Evolutionary conservation across 2,797 vertebrate species (phyloP).

Genomic region (Rhynchonycteris naso): DNA sequence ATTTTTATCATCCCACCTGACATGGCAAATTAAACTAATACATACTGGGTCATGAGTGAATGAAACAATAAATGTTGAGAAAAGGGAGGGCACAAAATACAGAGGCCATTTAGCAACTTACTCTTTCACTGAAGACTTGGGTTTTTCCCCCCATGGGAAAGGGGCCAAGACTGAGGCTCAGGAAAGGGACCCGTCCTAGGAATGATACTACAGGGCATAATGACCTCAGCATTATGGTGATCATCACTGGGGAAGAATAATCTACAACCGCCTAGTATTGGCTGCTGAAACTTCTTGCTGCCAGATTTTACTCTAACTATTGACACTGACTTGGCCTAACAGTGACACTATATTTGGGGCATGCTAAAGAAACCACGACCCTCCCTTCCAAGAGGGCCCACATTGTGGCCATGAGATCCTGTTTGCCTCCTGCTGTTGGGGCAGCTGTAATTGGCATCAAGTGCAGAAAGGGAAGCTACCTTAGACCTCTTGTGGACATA

Average conservation of each 20-base stretch:
- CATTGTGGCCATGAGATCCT: neutral
- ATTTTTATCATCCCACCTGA: conserved; percentile 18
- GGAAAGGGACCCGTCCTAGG: neutral
- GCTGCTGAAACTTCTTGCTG: neutral
- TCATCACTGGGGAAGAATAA: neutral
- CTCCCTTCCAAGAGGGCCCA: neutral
- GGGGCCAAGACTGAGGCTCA: neutral
- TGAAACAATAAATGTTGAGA: neutral
- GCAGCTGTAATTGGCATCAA: neutral
- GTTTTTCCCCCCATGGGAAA: neutral
- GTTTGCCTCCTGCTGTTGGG: neutral
- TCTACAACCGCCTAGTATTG: neutral
- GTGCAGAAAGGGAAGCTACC: neutral
- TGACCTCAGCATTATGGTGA: neutral
- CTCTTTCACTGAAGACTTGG: neutral
- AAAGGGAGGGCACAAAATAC: conserved; percentile 29
- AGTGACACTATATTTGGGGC: neutral
- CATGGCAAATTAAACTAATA: neutral
- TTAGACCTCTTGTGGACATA: neutral
- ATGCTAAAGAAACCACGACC: neutral
- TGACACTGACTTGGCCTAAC: neutral
- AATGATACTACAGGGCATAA: neutral
- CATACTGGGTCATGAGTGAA: neutral
- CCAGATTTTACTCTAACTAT: neutral
- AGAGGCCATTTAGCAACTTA: neutral